phyloP scores from a whole-genome alignment of 1,140 invertebrate genomes.

The Drosophila bocqueti region DNA sequence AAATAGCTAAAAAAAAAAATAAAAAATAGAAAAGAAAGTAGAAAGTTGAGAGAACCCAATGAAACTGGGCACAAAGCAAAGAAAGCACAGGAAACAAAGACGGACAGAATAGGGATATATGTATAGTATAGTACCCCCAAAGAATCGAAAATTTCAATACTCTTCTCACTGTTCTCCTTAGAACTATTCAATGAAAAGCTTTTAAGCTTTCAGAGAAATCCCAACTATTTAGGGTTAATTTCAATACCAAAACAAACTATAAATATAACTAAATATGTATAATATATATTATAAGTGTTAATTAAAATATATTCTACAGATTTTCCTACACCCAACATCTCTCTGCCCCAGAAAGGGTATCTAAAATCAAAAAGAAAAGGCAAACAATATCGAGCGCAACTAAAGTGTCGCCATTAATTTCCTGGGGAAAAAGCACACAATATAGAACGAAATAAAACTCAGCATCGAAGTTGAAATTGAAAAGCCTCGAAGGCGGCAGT shows the following conservation, averaged over 20 bases:
- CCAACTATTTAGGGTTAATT: too few species aligned
- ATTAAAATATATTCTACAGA: neutral
- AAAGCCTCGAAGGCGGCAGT: conserved; percentile 4
- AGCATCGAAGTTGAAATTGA: conserved; percentile 45
- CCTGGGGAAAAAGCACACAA: conserved; percentile 8
- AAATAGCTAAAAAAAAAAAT: conserved; percentile 19
- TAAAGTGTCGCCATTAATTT: conserved; percentile 63
- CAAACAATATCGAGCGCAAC: conserved; percentile 46
- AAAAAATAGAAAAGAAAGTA: neutral
- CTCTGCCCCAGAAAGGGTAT: neutral
- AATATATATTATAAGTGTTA: neutral
- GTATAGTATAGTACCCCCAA: neutral
- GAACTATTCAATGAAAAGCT: neutral
- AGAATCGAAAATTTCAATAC: conserved; percentile 8
- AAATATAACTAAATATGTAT: too few species aligned
- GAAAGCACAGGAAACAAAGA: conserved; percentile 8
- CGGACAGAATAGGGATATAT: conserved; percentile 7
- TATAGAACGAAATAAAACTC: conserved; percentile 18
- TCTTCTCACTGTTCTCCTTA: too few species aligned
- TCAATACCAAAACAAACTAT: neutral
- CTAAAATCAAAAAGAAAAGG: neutral
- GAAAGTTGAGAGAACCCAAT: neutral
- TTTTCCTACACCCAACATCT: neutral
- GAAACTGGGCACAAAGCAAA: conserved; percentile 7
- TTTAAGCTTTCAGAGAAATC: neutral